Evolutionary conservation across 2,113 vertebrate genomes (phyloP), one percentile per base, ranked within the genome.

Genomic region (Notarius lentiginosus): DNA sequence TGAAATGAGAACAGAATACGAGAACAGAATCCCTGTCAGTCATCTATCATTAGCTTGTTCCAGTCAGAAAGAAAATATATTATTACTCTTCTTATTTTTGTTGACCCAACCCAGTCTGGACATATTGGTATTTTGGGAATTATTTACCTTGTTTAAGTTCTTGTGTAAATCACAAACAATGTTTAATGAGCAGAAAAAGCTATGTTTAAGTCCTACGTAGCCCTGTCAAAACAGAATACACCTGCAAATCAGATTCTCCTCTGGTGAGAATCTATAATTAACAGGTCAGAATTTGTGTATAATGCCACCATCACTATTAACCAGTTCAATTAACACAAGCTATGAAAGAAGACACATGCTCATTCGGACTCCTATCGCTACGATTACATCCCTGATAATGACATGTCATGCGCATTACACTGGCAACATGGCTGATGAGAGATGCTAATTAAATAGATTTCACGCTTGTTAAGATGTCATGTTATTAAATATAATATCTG

Each of bases 391-490:
- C 41, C 60, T 75, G n/a, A 55, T 15, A 5, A 82, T 65, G 66
- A 87, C 55, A 73, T 34, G 60, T 77, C 77, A 84, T 20, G 63
- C 87, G 61, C 72, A 27, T 90, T 73, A 86, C n/a, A 79, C 82
- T 84, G 66, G 24, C 61, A 47, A 84, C 49, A 81, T 75, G 47
- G 79, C 49, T 80, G 73, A 75, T 82, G 85, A 77, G 27, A 65
- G 66, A 82, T 84, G 79, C 55, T 83, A 65, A 90, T 90, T 88
- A 88, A 83, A 77, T 27, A 53, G 58, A 83, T 87, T 83, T 87
- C n/a, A 77, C 41, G 58, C 86, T 87, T 66, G 68, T 87, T 83
- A 76, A 51, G 17, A 22, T 83, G 86, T 34, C 51, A 80, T 77
- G 41, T 65, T 63, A 83, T 51, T 76, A 22, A 83, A 83, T 10